Percentiles rank a stretch among this genome's conserved stretches.
Evolutionary conservation across 2,113 vertebrate species (phyloP).

Genomic region (Montifringilla adamsi): DNA sequence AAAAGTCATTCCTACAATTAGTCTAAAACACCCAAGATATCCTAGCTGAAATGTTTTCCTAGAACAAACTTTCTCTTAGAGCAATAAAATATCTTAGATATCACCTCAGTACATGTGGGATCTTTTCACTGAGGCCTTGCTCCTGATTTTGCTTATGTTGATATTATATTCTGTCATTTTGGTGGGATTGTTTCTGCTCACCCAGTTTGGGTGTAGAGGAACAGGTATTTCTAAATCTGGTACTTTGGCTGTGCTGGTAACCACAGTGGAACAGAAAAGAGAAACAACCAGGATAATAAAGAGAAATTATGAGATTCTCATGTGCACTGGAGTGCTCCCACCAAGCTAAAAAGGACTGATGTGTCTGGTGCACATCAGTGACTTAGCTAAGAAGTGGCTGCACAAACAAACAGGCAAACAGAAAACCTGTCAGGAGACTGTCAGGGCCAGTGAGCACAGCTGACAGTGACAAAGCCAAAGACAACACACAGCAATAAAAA

Average conservation of each 20-base stretch:
- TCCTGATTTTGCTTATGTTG: neutral
- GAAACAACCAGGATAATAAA: neutral
- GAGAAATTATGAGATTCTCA: neutral
- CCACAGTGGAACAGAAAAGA: neutral
- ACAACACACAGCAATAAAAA: neutral
- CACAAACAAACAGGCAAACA: neutral
- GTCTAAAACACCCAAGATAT: neutral
- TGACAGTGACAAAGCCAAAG: neutral
- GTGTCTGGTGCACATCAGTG: neutral
- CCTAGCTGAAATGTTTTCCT: neutral
- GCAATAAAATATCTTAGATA: neutral
- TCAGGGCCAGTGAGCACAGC: neutral
- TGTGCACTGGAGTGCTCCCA: neutral
- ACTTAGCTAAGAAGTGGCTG: neutral
- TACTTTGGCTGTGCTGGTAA: neutral
- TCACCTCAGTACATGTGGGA: no score
- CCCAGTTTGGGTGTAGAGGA: neutral
- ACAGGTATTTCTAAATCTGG: neutral
- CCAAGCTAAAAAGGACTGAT: neutral
- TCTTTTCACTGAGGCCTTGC: neutral
- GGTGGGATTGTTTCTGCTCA: neutral
- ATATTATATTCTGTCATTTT: neutral
- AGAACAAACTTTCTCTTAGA: neutral
- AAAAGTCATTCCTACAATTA: neutral
- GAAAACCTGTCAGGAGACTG: neutral